Evolutionary conservation across 2,888 invertebrate genomes (phyloP).

Genomic region (Agriopis leucophaearia): DNA sequence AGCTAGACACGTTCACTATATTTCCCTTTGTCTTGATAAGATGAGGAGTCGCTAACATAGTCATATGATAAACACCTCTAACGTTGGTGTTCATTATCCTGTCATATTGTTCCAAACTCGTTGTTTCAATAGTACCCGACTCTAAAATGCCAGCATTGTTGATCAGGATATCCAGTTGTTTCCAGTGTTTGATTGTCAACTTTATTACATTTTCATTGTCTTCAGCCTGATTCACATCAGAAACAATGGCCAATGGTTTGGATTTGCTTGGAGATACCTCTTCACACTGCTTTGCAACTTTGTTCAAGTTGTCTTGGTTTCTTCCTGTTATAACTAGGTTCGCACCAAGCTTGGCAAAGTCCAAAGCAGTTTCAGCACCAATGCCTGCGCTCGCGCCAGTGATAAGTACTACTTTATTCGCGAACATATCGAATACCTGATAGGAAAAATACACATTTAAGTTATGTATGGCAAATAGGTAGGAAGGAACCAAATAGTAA

Average conservation of each 20-base stretch:
- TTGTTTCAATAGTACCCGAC: constrained; percentile 91
- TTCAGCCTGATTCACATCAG: constrained; percentile 88
- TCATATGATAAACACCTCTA: constrained; percentile 90
- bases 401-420: constrained; percentile 84
- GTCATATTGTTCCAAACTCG: constrained; percentile 93
- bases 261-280: constrained; percentile 55
- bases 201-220: constrained; percentile 88
- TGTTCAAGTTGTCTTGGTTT: constrained; percentile 88
- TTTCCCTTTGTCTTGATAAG: constrained; percentile 91
- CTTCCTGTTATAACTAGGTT: constrained; percentile 87
- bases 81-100: constrained; percentile 93
- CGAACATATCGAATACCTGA: constrained; percentile 62
- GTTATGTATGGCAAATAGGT: neutral
- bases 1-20: constrained; percentile 96
- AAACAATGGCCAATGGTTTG: constrained; percentile 83
- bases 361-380: constrained; percentile 88
- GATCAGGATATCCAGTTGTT: constrained; percentile 90
- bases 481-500: neutral
- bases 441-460: constrained; percentile 2
- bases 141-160: constrained; percentile 94
- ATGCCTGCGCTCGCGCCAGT: constrained; percentile 90
- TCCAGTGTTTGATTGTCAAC: constrained; percentile 88
- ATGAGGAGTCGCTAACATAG: constrained; percentile 93
- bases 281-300: constrained; percentile 85
- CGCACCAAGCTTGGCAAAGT: constrained; percentile 88